phyloP scores from a whole-genome alignment of 1,140 invertebrate species.

The Temnothorax curvispinosus region DNA sequence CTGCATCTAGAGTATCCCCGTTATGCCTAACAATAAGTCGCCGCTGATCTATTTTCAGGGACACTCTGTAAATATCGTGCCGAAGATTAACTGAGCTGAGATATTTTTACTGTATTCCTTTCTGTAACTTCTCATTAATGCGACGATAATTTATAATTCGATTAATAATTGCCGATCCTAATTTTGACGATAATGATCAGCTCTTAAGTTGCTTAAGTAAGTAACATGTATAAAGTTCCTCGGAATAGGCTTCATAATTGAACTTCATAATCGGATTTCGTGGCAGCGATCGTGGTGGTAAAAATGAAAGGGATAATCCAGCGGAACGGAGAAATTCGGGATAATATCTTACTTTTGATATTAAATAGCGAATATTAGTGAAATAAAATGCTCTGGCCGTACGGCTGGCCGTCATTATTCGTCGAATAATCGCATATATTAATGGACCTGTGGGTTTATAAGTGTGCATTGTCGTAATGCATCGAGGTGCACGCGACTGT shows the following conservation, averaged over 20 bases:
- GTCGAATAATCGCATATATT: conserved; percentile 22
- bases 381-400: conserved; percentile 23
- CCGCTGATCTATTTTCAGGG: neutral
- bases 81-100: neutral
- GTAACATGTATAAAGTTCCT: neutral
- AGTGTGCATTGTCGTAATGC: conserved; percentile 21
- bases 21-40: neutral
- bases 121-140: neutral
- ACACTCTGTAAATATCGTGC: neutral
- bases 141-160: conserved; percentile 4
- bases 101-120: neutral
- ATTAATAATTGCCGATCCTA: neutral
- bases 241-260: neutral
- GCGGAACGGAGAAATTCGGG: neutral
- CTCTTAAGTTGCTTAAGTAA: neutral
- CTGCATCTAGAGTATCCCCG: neutral
- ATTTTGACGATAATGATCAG: neutral
- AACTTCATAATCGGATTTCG: conserved; percentile 18
- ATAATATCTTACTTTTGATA: conserved; percentile 43
- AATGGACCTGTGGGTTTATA: neutral
- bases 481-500: conserved; percentile 7
- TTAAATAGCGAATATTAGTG: conserved; percentile 42
- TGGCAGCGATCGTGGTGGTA: neutral
- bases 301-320: conserved; percentile 15
- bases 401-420: conserved; percentile 24